Percentiles rank a stretch among this genome's conserved stretches.
Evolutionary conservation across 2,113 vertebrate species (phyloP).

Genomic region (Forbesichthys papilliferus): DNA sequence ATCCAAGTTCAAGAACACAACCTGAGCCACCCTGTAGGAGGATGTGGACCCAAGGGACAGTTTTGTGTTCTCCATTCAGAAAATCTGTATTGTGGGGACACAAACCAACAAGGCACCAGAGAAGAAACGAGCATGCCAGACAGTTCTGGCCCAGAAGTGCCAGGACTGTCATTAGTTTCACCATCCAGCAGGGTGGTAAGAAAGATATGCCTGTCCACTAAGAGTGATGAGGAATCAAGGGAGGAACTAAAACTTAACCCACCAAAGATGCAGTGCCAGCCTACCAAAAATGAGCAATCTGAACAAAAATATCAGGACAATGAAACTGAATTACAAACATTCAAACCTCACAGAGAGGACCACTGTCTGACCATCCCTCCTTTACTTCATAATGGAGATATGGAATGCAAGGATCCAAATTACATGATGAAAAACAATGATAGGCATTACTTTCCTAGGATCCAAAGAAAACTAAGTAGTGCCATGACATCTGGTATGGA

Average conservation of each 20-base stretch:
- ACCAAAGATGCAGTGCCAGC: conserved; percentile 31
- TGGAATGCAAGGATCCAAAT: conserved; percentile 40
- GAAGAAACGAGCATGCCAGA: conserved; percentile 28
- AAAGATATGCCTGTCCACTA: conserved; percentile 68
- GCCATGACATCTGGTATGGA: conserved; percentile 30
- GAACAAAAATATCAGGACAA: conserved; percentile 62
- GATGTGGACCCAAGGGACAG: conserved; percentile 60
- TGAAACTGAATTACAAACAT: conserved; percentile 49
- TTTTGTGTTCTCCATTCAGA: conserved; percentile 67
- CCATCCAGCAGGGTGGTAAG: conserved; percentile 52
- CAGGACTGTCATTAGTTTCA: conserved; percentile 38
- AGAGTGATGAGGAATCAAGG: conserved; percentile 51
- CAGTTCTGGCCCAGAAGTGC: conserved; percentile 11
- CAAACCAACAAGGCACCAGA: conserved; percentile 21
- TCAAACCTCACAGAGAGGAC: conserved; percentile 52
- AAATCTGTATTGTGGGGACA: conserved; percentile 42
- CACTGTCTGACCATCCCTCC: conserved; percentile 64
- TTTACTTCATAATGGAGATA: conserved; percentile 53
- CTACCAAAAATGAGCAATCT: conserved; percentile 48
- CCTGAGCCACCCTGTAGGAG: conserved; percentile 57
- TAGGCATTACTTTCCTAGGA: conserved; percentile 34
- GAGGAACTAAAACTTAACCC: conserved; percentile 47
- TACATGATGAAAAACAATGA: conserved; percentile 24
- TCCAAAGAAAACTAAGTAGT: conserved; percentile 41
- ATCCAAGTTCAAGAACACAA: conserved; percentile 67